Conservation (phyloP, 2,797 vertebrate genomes). For the Malurus leucopterus region DNA sequence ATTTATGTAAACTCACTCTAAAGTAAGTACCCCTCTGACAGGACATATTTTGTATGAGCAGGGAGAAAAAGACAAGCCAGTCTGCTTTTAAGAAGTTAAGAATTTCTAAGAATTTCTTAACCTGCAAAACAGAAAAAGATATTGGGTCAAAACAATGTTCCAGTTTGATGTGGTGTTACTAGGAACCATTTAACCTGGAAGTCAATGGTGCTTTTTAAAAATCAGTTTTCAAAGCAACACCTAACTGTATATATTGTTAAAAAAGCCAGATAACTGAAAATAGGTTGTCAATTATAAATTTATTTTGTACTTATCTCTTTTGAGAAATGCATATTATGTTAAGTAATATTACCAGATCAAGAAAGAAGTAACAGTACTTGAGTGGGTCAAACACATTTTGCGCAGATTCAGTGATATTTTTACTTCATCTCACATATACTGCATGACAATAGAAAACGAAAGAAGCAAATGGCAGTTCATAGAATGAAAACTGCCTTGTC, state of each 20-base stretch:
- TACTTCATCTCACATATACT: not conserved
- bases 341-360: not conserved
- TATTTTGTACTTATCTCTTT: not conserved
- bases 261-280: not conserved
- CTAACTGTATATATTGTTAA: not conserved
- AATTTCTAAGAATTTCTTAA: not conserved
- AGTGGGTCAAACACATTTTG: not conserved
- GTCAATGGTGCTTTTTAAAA: not conserved
- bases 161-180: not conserved
- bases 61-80: not conserved
- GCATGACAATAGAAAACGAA: not conserved
- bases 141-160: not conserved
- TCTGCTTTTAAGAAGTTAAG: not conserved
- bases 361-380: not conserved
- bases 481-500: not conserved
- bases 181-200: not conserved
- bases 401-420: not conserved
- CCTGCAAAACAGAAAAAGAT: not conserved
- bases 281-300: not conserved
- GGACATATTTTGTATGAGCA: not conserved
- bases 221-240: not conserved
- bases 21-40: not conserved
- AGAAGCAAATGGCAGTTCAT: not conserved
- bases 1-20: not conserved
- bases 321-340: not conserved